Conservation (phyloP, 2,113 vertebrate species). For the Psephotus haematonotus region DNA sequence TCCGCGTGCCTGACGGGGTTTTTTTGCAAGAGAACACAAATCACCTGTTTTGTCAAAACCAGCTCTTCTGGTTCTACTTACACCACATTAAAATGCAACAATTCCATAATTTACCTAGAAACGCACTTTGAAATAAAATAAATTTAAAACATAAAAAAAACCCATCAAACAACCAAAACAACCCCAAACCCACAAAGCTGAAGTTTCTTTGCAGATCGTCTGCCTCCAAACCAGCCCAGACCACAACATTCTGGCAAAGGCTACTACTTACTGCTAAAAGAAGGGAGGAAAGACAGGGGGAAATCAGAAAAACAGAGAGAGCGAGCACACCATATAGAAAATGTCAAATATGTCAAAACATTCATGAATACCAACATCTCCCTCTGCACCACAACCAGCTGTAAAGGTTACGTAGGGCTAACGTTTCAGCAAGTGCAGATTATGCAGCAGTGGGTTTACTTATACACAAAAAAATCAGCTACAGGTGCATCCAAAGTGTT, state of each 20-base stretch:
- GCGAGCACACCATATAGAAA: conserved; percentile 67
- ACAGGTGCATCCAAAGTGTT: conserved; percentile 36
- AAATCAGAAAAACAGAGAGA: conserved; percentile 50
- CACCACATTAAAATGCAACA: not conserved
- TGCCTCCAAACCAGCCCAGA: not conserved
- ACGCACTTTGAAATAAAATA: not conserved
- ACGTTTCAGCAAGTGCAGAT: conserved; percentile 69
- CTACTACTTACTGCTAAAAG: not conserved
- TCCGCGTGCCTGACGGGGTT: accelerated
- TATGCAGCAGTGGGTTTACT: conserved; percentile 60
- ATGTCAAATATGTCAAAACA: conserved; percentile 83
- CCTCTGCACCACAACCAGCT: conserved; percentile 68
- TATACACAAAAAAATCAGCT: conserved; percentile 66
- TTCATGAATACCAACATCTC: conserved; percentile 79
- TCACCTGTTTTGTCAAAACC: not conserved
- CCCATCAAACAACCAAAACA: too few species aligned
- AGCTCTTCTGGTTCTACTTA: not conserved
- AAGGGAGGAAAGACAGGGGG: not conserved
- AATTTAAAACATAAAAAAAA: not conserved
- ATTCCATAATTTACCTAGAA: not conserved
- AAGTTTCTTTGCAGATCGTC: not conserved
- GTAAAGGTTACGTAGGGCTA: conserved; percentile 78
- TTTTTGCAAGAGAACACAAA: not conserved
- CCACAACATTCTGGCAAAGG: not conserved
- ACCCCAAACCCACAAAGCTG: not conserved